Base-by-base conservation (phyloP, 2,113 vertebrate species). In the Callipepla californica region DNA sequence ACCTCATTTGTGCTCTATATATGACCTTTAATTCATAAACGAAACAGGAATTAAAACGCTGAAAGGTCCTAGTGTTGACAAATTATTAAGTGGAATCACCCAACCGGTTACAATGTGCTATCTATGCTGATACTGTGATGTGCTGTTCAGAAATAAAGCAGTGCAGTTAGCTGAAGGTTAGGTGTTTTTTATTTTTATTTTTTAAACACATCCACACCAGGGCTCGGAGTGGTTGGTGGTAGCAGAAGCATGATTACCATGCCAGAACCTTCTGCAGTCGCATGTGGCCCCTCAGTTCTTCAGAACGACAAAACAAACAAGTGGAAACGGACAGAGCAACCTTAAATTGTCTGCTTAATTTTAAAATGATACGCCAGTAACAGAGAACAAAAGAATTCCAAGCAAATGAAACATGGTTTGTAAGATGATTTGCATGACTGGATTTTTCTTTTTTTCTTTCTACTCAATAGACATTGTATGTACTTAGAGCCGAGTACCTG, bases 1-100 rank as follows among this genome's bases (percentile, higher is more conserved):
- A 98, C 98, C 98, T 99, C 98, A 98, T 98, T 94, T 98, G 97
- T 98, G 98, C 98, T 98, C 97, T 97, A 95, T 99, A 97, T 98
- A 98, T 98, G 98, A 97, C 97, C 97, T 98, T 98, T 96, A 98
- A 98, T 98, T 97, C 97, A 86, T 96, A 94, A 97, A 94, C 94
- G 96, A 96, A 92, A 82, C 82, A 93, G 82, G 91, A 94, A 94
- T 86, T 93, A 90, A 96, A 93, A 94, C 50, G 89, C 94, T 73
- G 94, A 97, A 95, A 92, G 96, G 94, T 96, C 96, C 95, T 97
- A 87, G 94, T 95, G 97, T 97, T 93, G 80, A 68, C 69, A 90
- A 94, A 82, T 85, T 93, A 93, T 76, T 81, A 92, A 95, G 95
- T 96, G 95, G 94, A 93, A 89, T 96, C 83, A 94, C 92, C 96